These are phyloP conservation scores for Pseudopleuronectes americanus DNA, from an alignment of 2,797 vertebrate genomes.

Conservation along the genomic window DNA sequence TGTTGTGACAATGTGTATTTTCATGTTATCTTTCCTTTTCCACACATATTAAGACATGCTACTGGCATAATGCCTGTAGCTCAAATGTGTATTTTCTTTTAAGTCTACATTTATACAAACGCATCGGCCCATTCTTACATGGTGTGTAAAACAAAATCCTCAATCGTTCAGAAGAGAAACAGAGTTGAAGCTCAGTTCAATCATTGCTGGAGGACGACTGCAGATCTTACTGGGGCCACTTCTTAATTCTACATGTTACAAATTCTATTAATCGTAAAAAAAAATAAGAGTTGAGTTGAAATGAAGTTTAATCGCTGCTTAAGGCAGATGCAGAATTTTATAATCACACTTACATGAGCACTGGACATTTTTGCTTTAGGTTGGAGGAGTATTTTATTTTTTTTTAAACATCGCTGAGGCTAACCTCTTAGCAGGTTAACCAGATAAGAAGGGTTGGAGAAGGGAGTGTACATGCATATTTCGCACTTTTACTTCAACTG, in stretches of 20 bases:
- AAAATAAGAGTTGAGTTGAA: conserved; percentile 58
- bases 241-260: conserved; percentile 50
- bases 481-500: no score
- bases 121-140: not conserved
- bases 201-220: conserved; percentile 44
- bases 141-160: conserved; percentile 17
- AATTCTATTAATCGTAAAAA: conserved; percentile 57
- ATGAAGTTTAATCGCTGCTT: conserved; percentile 66
- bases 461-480: not conserved
- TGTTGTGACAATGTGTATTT: not conserved
- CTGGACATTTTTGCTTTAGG: conserved; percentile 42
- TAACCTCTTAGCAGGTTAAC: not conserved
- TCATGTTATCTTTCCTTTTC: not conserved
- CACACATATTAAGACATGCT: not conserved
- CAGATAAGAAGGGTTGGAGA: not conserved
- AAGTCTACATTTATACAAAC: not conserved
- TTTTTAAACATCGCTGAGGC: conserved; percentile 26
- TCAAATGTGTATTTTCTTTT: no score
- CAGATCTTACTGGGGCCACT: conserved; percentile 25
- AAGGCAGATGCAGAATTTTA: conserved; percentile 43
- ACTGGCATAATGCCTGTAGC: not conserved
- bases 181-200: conserved; percentile 70
- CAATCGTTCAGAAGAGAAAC: conserved; percentile 23
- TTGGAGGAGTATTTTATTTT: not conserved
- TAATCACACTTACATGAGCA: conserved; percentile 39